These are phyloP conservation scores for Ischnura elegans DNA, from an alignment of 2,888 invertebrate genomes.

Conservation along the genomic window DNA sequence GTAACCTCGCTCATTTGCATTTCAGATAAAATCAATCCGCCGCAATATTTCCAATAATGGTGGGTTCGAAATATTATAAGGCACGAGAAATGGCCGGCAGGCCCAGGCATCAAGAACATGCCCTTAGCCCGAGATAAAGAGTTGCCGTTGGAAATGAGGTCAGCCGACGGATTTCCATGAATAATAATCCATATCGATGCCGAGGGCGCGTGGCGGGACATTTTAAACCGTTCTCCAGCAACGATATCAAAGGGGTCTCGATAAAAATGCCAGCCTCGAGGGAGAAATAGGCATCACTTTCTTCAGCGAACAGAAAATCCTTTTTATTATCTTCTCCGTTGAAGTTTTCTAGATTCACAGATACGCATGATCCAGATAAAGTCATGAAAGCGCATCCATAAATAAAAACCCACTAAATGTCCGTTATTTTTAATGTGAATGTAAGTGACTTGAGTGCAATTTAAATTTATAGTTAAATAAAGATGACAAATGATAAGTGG, in stretches of 20 bases:
- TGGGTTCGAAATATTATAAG: not conserved
- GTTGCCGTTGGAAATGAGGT: conserved; percentile 30
- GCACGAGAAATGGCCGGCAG: conserved; percentile 1
- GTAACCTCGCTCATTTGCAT: not conserved
- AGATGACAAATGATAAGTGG: no score
- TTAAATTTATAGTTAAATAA: no score
- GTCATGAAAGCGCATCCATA: no score
- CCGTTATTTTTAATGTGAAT: no score
- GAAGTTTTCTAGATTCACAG: not conserved
- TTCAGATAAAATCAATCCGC: not conserved
- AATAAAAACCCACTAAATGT: no score
- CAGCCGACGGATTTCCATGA: conserved; percentile 12
- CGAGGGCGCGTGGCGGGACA: not conserved
- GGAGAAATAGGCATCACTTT: not conserved
- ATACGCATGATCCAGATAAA: no score
- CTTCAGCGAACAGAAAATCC: not conserved
- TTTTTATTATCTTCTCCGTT: not conserved
- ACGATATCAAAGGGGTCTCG: not conserved
- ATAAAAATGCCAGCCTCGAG: not conserved
- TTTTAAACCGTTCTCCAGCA: not conserved
- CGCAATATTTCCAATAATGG: not conserved
- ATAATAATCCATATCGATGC: not conserved
- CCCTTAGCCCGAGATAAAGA: conserved; percentile 42
- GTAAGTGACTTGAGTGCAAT: no score
- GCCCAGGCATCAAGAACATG: conserved; percentile 19